Base-by-base conservation (phyloP, 2,888 invertebrate genomes). In the Melieria crassipennis region DNA sequence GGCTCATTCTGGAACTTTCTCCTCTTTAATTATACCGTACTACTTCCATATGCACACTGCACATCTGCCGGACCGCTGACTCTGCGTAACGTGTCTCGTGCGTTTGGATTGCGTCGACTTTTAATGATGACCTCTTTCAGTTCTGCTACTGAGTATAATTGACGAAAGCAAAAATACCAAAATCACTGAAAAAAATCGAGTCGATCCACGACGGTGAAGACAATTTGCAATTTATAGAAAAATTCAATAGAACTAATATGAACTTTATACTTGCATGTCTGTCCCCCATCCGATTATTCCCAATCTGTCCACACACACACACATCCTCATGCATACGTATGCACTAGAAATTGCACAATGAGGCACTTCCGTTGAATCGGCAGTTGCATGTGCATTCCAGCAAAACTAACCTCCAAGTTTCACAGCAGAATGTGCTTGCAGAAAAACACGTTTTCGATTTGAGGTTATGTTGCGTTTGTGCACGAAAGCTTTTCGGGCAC, bases 141-240 rank as follows among this genome's bases (percentile, higher is more conserved):
- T 87, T 87, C 87, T 87, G 87, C 87, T 87, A 84, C 87, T 85
- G 87, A 87, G 80, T 76, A 79, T 75, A 71, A 76, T 78, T 86
- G 86, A 82, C 78, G 87, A 87, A 56, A 85, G 68, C 74, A 79
- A 77, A 83, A 84, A 85, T 86, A 85, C 85, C 85, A 86, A 84
- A 81, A 72, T 70, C 76, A 78, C 85, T 84, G 85, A 85, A 70
- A 65, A 65, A 64, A 66, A 58, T 62, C 68, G 61, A 75, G 60
- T 66, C 43, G 43, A 62, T 55, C 61, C 69, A 65, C 62, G 70
- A 48, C 71, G 74, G 50, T 30, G 9, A 42, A 46, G 30, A 42
- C 42, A 46, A 48, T 46, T 13, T 60, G 52, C 61, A 47, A 64
- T 70, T 64, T 69, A 46, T 64, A 65, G 63, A 70, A 45, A 43